These are phyloP conservation scores for Peromyscus polionotus DNA, from an alignment of 2,113 vertebrate genomes.

Conservation along the genomic window DNA sequence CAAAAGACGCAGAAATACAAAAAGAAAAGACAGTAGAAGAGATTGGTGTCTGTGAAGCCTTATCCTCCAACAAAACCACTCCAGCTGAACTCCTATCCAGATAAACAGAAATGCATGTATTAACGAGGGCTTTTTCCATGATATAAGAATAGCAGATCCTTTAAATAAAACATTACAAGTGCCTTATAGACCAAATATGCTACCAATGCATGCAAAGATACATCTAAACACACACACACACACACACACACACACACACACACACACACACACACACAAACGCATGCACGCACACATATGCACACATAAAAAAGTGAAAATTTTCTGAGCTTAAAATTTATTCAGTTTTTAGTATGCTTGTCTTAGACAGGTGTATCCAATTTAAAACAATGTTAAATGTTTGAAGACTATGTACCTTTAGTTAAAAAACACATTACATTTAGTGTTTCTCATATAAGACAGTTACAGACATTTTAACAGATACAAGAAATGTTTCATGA, in stretches of 20 bases:
- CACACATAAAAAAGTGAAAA: neutral
- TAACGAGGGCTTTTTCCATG: fast-evolving
- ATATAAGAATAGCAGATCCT: neutral
- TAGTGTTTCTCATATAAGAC: neutral
- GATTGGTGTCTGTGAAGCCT: neutral
- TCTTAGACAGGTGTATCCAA: neutral
- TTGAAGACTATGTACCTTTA: neutral
- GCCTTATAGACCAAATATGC: neutral
- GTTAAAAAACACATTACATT: neutral
- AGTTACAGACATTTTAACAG: neutral
- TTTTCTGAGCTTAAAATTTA: neutral
- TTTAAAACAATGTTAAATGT: neutral
- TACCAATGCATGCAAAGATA: no score
- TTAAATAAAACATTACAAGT: neutral
- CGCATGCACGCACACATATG: neutral
- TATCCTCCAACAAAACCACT: neutral
- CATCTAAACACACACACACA: neutral
- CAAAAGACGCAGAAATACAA: neutral
- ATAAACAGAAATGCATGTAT: neutral
- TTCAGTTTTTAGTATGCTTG: neutral
- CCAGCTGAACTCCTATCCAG: no score
- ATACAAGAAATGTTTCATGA: neutral
- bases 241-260: neutral
- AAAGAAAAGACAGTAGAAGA: neutral
- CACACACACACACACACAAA: no score